Conservation (phyloP, 2,888 invertebrate genomes). For the Busseola fusca region DNA sequence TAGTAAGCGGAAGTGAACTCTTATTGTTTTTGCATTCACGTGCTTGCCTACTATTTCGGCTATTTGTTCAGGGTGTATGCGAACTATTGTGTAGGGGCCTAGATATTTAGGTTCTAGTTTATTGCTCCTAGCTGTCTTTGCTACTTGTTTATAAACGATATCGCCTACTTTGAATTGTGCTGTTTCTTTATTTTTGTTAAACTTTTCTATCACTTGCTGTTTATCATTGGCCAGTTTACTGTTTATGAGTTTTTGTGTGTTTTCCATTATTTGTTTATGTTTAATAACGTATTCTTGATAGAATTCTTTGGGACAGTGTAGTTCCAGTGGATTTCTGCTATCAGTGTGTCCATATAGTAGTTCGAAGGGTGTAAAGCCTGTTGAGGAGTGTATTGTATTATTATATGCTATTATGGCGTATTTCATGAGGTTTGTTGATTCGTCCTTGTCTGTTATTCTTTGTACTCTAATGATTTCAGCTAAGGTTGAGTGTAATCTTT, state of each 20-base stretch:
- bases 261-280: slow-evolving; percentile 80
- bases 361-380: too few species aligned
- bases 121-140: slow-evolving; percentile 59
- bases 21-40: too few species aligned
- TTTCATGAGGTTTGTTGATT: too few species aligned
- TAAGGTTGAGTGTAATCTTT: too few species aligned
- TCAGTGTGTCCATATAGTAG: too few species aligned
- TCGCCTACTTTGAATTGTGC: slow-evolving; percentile 60
- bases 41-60: slow-evolving; percentile 63
- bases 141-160: slow-evolving; percentile 58
- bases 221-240: slow-evolving; percentile 40
- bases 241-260: slow-evolving; percentile 49
- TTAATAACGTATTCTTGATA: slow-evolving; percentile 90
- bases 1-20: too few species aligned
- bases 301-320: too few species aligned
- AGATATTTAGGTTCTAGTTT: slow-evolving; percentile 42
- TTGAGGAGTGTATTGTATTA: too few species aligned
- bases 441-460: too few species aligned
- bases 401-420: too few species aligned
- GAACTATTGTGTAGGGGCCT: slow-evolving; percentile 52
- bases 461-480: too few species aligned
- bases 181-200: slow-evolving; percentile 45
- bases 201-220: slow-evolving; percentile 44
- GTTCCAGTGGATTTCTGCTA: too few species aligned
- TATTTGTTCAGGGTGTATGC: slow-evolving; percentile 60